Base-by-base conservation (phyloP, 2,888 invertebrate species). In the Cremastinae sp. region DNA sequence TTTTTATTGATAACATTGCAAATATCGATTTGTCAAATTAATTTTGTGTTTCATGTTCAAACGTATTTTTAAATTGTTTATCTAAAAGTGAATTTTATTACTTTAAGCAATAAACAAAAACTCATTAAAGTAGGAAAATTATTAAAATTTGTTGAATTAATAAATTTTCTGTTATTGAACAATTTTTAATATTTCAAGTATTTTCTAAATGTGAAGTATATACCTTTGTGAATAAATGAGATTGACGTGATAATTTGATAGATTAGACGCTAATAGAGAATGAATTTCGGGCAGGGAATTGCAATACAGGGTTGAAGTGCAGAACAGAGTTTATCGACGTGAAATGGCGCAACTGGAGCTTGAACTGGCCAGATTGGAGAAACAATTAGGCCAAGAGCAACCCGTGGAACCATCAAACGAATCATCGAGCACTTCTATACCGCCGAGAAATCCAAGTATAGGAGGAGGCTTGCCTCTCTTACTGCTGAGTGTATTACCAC, bases 281-380 rank as follows among this genome's bases (percentile, higher is more conserved):
- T 56, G 37, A 56, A 41, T 20, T 47, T 18, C 41, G 43, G 80
- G 74, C 86, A 86, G 88, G 81, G 97, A 97, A 85, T 90, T 96
- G 12, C 94, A 95, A 84, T 96, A 96, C 88, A 92, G 97, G 72
- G 95, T 97, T 55, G 96, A 97, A 89, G 96, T 97, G 64, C 97
- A 97, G 90, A 97, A 97, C 90, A 93, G 95, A 81, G 97, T 97
- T 3, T 97, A 96, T 87, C 94, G 94, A 85, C 92, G 95, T 80
- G 96, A 97, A 88, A 93, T 97, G 79, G 94, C 94, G 7, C 93
- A 94, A 12, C 88, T 96, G 56, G 96, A 96, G 87, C 92, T 93
- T 58, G 96, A 96, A 90, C 95, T 96, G 59, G 92, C 93, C 7
- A 92, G 94, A 71, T 89, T 96, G 81, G 96, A 96, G 87, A 93